Evolutionary conservation across 1,140 invertebrate genomes (phyloP), one percentile per base, ranked within the genome.

Genomic region (Drosophila pseudoananassae): DNA sequence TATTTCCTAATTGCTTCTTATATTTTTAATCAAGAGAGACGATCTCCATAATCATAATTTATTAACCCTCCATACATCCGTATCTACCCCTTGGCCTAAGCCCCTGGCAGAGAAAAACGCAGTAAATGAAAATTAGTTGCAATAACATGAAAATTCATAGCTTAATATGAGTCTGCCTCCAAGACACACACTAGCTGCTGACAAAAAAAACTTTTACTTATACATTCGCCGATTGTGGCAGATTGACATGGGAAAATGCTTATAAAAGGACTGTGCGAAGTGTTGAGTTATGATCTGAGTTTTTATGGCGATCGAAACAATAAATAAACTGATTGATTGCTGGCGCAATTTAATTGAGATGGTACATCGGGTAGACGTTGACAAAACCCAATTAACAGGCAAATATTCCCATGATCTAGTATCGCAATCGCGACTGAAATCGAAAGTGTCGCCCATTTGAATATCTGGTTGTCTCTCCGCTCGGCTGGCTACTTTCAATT

Each of bases 141-240:
- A 82, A 87, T 82, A 81, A 87, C 82, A 85, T 85, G 83, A 85
- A 85, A 85, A 87, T 85, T 87, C 82, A 87, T 85, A 78, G 82
- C 82, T 87, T 71, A 82, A 87, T 84, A 79, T 72, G 65, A 75
- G 80, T 51, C 47, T 61, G 29, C 54, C 33, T 29, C 74, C 10
- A 36, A 36, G 33, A 58, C 55, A 65, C 25, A 53, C 36, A 29
- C 27, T 51, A 14, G 25, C 40, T 7, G 40, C 27, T 31, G 46
- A 55, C 49, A 50, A 51, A 74, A 51, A 74, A 74, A 61, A 61
- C 80, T 84, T 65, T 83, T 83, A 78, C 79, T 60, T 66, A 69
- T 52, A 57, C 47, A 79, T 68, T 80, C 64, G 55, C 40, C 53
- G 59, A 74, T 74, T 74, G 65, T 69, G 71, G 58, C 56, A 79